Evolutionary conservation across 37 sponge, comb jelly and placozoan genomes (phyloP).

Genomic region (Halisarca cf. caerulea): DNA sequence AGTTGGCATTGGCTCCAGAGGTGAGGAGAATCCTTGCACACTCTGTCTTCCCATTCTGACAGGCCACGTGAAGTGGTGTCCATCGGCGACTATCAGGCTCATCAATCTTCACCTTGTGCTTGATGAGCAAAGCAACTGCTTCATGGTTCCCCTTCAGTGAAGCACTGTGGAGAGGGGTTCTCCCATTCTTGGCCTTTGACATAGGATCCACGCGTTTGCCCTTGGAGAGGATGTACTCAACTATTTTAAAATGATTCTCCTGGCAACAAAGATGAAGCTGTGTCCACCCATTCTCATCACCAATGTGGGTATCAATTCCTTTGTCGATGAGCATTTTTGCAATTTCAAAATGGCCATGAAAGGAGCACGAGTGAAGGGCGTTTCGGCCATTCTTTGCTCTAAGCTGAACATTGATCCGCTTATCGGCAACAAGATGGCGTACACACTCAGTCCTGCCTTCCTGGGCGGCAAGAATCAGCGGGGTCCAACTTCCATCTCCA

Average conservation of each 20-base stretch:
- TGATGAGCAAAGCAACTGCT: constrained; percentile 34
- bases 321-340: constrained; percentile 17
- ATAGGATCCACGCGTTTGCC: constrained; percentile 6
- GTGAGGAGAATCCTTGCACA: constrained; percentile 49
- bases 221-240: constrained; percentile 34
- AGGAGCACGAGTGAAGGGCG: constrained; percentile 66
- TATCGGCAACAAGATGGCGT: too few species aligned
- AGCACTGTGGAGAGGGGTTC: constrained; percentile 77
- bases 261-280: constrained; percentile 73
- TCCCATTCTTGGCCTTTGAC: constrained; percentile 55
- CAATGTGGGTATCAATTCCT: constrained; percentile 28
- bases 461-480: constrained; percentile 35
- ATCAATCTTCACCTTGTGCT: constrained; percentile 43
- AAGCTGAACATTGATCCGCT: too few species aligned
- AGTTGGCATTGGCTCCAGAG: constrained; percentile 47
- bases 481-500: constrained; percentile 77
- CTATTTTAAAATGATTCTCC: constrained; percentile 72
- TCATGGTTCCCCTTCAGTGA: constrained; percentile 51
- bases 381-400: too few species aligned
- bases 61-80: constrained; percentile 75
- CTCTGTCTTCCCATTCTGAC: constrained; percentile 59
- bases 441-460: constrained; percentile 23
- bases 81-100: constrained; percentile 65
- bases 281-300: constrained; percentile 78
- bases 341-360: constrained; percentile 61